These are phyloP conservation scores for Chinchilla lanigera DNA, from an alignment of 2,113 vertebrate genomes.

Conservation along the genomic window DNA sequence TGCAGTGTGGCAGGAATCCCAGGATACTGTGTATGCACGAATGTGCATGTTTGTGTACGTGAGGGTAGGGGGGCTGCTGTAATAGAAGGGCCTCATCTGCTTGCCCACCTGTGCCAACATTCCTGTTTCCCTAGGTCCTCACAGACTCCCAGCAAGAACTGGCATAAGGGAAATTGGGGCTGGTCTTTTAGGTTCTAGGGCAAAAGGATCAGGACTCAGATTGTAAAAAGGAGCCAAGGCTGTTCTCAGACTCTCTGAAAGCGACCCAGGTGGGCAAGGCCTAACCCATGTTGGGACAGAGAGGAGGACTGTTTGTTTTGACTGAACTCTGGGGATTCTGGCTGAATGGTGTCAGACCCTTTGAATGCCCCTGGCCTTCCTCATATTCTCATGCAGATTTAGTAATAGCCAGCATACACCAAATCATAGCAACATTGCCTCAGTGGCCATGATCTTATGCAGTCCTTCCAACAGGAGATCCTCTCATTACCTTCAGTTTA, in stretches of 20 bases:
- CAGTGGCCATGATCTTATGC: too few relatives aligned
- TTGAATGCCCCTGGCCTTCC: background rate
- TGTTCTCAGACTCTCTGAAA: background rate
- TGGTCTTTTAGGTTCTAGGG: background rate
- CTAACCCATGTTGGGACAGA: background rate
- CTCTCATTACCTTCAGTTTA: background rate
- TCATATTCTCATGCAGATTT: background rate
- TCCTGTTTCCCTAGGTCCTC: background rate
- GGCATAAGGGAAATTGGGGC: background rate
- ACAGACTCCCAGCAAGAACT: background rate
- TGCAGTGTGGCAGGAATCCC: background rate
- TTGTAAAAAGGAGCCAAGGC: background rate
- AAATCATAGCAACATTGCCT: background rate
- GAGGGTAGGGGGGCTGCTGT: background rate
- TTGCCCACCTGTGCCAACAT: slow-evolving; percentile 36
- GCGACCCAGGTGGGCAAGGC: too few relatives aligned
- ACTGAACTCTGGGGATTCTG: background rate
- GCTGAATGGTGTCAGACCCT: background rate
- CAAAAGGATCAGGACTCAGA: background rate
- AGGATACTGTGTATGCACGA: background rate
- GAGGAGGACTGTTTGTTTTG: background rate
- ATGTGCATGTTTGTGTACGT: background rate
- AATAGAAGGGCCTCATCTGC: slow-evolving; percentile 26
- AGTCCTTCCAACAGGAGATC: background rate
- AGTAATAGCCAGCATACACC: accelerated